Conservation (phyloP, 2,888 invertebrate genomes). For the Mesodorylaimus sp. region DNA sequence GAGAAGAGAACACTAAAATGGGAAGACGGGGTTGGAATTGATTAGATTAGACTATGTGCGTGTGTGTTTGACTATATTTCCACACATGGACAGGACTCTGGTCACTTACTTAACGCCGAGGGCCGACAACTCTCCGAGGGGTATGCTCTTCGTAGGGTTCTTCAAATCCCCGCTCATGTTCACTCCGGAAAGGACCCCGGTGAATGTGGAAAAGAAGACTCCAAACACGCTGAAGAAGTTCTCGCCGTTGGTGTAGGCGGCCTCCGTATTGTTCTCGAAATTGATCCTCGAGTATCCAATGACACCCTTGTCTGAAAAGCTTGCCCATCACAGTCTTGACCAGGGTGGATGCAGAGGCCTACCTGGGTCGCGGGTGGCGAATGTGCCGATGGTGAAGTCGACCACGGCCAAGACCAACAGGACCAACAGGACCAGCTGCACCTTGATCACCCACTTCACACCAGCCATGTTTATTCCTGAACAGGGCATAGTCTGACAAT, state of each 20-base stretch:
- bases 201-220: slow-evolving; percentile 89
- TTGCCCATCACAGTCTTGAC: background rate
- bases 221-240: slow-evolving; percentile 91
- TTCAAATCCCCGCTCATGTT: slow-evolving; percentile 93
- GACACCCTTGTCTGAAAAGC: slow-evolving; percentile 50
- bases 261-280: slow-evolving; percentile 58
- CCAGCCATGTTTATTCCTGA: slow-evolving; percentile 74
- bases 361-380: slow-evolving; percentile 56
- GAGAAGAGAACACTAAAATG: slow-evolving; percentile 57
- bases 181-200: slow-evolving; percentile 86
- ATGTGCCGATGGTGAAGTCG: slow-evolving; percentile 82
- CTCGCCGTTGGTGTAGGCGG: slow-evolving; percentile 56
- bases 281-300: slow-evolving; percentile 65
- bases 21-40: background rate
- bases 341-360: slow-evolving; percentile 19
- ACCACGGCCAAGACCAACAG: slow-evolving; percentile 68
- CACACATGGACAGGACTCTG: background rate
- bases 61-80: background rate
- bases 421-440: slow-evolving; percentile 70
- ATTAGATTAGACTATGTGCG: background rate
- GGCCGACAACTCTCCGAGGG: slow-evolving; percentile 78
- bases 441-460: slow-evolving; percentile 89
- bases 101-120: slow-evolving; percentile 60
- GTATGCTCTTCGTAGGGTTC: slow-evolving; percentile 76
- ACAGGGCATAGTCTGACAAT: slow-evolving; percentile 11